phyloP scores from a whole-genome alignment of 2,797 vertebrate species.

The Picus viridis region DNA sequence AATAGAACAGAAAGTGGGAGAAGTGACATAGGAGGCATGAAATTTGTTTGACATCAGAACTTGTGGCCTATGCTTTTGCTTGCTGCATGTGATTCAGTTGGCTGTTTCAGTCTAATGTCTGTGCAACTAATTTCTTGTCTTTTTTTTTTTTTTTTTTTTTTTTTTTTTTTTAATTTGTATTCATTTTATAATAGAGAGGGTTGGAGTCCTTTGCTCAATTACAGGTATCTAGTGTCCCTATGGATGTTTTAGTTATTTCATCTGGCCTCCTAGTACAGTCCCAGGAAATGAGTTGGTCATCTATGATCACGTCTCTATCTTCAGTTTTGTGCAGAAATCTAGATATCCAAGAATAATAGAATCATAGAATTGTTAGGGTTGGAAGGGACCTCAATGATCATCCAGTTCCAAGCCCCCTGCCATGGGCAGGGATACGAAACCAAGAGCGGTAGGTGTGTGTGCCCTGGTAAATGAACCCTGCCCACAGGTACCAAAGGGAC shows the following conservation, averaged over 20 bases:
- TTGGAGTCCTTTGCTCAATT: not conserved
- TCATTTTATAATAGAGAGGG: not conserved
- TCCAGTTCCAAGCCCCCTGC: too few relatives aligned
- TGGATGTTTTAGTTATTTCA: not conserved
- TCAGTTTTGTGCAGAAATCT: not conserved
- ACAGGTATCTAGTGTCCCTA: not conserved
- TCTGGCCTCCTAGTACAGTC: not conserved
- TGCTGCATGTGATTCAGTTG: not conserved
- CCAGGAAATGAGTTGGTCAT: not conserved
- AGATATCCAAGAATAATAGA: not conserved
- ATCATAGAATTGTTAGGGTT: too few relatives aligned
- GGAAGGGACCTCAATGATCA: too few relatives aligned
- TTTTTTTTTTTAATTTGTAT: not conserved
- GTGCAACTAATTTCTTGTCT: not conserved
- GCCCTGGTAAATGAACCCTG: not conserved
- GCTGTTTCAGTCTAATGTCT: not conserved
- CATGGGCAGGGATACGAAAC: too few relatives aligned
- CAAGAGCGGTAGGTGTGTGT: not conserved
- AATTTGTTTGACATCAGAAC: not conserved
- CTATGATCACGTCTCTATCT: not conserved
- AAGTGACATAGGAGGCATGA: not conserved
- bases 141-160: not conserved
- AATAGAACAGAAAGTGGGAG: constrained; percentile 12
- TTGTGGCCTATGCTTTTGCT: not conserved
- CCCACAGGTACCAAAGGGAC: not conserved